phyloP scores from a whole-genome alignment of 2,888 invertebrate genomes.

The Craniophora ligustri region DNA sequence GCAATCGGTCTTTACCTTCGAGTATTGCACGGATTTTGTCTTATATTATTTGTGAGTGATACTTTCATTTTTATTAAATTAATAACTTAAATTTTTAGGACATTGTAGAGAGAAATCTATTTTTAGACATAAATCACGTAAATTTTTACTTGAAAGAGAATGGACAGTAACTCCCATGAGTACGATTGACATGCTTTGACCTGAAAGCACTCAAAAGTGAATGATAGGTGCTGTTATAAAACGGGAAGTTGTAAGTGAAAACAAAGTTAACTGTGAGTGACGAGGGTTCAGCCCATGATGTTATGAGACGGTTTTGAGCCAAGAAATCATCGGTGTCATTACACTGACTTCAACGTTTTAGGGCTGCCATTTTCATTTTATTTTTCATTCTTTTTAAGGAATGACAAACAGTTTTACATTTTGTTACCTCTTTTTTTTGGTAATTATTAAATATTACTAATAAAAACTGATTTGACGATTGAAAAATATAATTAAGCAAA shows the following conservation, averaged over 20 bases:
- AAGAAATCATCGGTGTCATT: slow-evolving; percentile 82
- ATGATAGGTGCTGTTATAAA: slow-evolving; percentile 44
- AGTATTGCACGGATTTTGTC: slow-evolving; percentile 22
- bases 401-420: too few relatives aligned
- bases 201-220: slow-evolving; percentile 37
- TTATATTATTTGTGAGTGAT: not conserved
- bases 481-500: too few relatives aligned
- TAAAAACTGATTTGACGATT: too few relatives aligned
- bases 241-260: slow-evolving; percentile 70
- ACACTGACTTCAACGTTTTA: slow-evolving; percentile 61
- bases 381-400: too few relatives aligned
- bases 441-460: too few relatives aligned
- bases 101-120: too few relatives aligned
- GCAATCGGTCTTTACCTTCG: slow-evolving; percentile 40
- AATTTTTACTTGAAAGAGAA: too few relatives aligned
- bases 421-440: too few relatives aligned
- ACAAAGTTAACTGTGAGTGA: slow-evolving; percentile 76
- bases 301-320: slow-evolving; percentile 78
- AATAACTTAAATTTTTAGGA: too few relatives aligned
- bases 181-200: slow-evolving; percentile 28
- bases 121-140: too few relatives aligned
- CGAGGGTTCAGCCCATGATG: slow-evolving; percentile 75
- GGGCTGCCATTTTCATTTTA: slow-evolving; percentile 71
- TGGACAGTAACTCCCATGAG: slow-evolving; percentile 10
- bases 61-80: not conserved